These are phyloP conservation scores for Cyprinus carpio DNA, from an alignment of 2,113 vertebrate genomes.

Conservation along the genomic window DNA sequence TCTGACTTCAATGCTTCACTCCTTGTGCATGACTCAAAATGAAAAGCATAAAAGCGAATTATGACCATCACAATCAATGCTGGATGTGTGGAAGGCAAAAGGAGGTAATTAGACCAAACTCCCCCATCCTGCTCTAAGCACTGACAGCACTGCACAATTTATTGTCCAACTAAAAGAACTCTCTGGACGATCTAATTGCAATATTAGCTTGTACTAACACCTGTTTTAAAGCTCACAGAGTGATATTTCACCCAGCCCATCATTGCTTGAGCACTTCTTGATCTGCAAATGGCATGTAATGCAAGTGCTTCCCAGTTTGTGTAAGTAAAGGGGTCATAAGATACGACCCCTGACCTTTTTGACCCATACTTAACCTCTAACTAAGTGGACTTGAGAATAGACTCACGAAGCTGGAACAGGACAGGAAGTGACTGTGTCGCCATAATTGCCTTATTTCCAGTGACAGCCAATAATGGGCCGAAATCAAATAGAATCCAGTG, in stretches of 20 bases:
- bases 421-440: neutral
- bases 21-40: neutral
- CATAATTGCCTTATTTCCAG: conserved; percentile 44
- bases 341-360: conserved; percentile 51
- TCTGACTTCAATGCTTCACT: neutral
- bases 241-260: conserved; percentile 62
- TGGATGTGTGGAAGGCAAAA: conserved; percentile 14
- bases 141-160: conserved; percentile 71
- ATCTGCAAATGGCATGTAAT: conserved; percentile 63
- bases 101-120: conserved; percentile 70
- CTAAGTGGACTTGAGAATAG: conserved; percentile 16
- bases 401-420: neutral
- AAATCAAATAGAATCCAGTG: conserved; percentile 21
- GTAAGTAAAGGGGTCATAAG: conserved; percentile 6
- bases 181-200: conserved; percentile 74
- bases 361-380: conserved; percentile 49
- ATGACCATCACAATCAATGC: conserved; percentile 18
- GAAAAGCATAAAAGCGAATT: conserved; percentile 29
- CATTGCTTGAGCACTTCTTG: conserved; percentile 65
- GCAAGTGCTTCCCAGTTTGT: conserved; percentile 50
- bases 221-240: conserved; percentile 59
- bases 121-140: conserved; percentile 47
- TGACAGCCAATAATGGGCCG: neutral
- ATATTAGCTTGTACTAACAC: conserved; percentile 79
- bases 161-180: conserved; percentile 66